Base-by-base conservation (phyloP, 2,113 vertebrate species). In the Cinclus cinclus region DNA sequence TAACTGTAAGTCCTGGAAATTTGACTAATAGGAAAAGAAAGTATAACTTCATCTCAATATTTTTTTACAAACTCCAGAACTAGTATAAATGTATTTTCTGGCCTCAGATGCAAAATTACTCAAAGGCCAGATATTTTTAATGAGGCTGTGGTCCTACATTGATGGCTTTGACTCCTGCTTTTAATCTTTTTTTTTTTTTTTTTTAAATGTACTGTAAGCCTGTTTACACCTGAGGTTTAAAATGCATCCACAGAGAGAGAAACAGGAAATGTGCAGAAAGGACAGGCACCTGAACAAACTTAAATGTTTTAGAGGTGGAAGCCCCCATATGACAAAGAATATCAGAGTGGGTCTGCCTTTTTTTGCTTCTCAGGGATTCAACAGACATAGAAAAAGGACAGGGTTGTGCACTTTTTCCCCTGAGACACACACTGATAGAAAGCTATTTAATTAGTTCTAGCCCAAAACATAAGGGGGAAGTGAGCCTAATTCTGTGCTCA, bases 71-170 rank as follows among this genome's bases (percentile, higher is more conserved):
- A 75, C 8, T 60, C 49, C n/a, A 68, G 39, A 70, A 49, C 39
- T 3, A 47, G 3, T 56, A 39, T 47, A 67, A 86, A 55, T 47
- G 16, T 39, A 25, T 85, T 82, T 90, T 85, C 42, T 70, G 25
- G 31, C 16, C 47, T 88, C 47, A 27, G 42, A 37, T 31, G 15
- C 37, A 78, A 86, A 94, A 70, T 81, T 3, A 67, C 79, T 90
- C 71, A 74, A 75, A 93, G 35, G 42, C 27, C 37, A 58, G 18
- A 12, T 35, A 17, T 44, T 55, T 41, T 86, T 63, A 28, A 33
- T 35, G 47, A 52, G 20, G 8, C 6, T 90, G 33, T 0, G 1
- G 6, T 62, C 15, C n/a, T 71, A 11, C 16, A 2, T 0, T 14
- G 15, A 49, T 65, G 53, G 22, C 16, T 80, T 79, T 75, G 56